Percentiles rank a stretch among this genome's conserved stretches.
Conservation (phyloP, 2,888 invertebrate genomes). For the Dynastes maya region DNA sequence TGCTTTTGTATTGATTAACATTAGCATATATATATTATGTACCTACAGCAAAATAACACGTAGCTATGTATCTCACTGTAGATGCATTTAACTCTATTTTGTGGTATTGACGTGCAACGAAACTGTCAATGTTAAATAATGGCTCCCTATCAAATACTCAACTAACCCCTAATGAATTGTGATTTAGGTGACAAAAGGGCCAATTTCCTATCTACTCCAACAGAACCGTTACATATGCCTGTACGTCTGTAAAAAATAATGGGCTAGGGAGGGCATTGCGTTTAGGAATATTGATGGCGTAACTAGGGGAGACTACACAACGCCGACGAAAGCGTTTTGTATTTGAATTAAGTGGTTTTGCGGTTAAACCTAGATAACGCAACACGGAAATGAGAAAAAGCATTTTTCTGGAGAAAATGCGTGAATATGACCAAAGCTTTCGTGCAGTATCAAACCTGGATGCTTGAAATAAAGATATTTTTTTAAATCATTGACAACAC, state of each 20-base stretch:
- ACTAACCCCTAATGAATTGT: constrained; percentile 13
- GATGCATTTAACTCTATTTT: constrained; percentile 10
- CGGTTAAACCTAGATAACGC: neutral
- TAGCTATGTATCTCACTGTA: neutral
- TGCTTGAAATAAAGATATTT: too few relatives aligned
- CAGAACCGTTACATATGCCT: neutral
- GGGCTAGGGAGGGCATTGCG: neutral
- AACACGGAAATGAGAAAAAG: neutral
- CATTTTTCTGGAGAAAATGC: too few relatives aligned
- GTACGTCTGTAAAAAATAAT: neutral
- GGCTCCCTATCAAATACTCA: neutral
- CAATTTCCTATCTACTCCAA: constrained; percentile 11
- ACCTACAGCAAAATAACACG: too few relatives aligned
- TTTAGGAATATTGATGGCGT: constrained; percentile 2
- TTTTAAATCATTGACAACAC: neutral
- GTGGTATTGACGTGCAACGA: neutral
- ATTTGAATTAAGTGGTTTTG: constrained; percentile 6
- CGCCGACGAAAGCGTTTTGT: constrained; percentile 3
- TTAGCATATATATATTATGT: neutral
- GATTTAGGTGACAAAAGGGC: constrained; percentile 18
- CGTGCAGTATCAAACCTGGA: too few relatives aligned
- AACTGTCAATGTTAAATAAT: constrained; percentile 22
- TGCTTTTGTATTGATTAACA: neutral
- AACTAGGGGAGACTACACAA: neutral
- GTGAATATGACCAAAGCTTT: too few relatives aligned